phyloP scores from a whole-genome alignment of 2,113 vertebrate genomes.

The Pluvialis apricaria region DNA sequence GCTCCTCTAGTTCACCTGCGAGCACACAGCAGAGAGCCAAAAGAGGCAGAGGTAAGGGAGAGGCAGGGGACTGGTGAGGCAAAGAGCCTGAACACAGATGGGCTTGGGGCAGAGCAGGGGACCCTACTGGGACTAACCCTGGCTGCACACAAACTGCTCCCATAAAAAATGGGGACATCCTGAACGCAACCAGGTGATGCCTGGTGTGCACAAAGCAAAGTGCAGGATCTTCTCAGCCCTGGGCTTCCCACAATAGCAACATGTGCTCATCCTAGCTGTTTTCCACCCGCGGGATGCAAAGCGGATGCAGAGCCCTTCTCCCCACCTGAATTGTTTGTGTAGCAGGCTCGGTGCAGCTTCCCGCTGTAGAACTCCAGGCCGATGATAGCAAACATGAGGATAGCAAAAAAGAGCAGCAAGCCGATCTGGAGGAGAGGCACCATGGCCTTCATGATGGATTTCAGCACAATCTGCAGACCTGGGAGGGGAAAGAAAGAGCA shows the following conservation, averaged over 20 bases:
- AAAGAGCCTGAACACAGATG: accelerated
- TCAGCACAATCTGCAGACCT: conserved; percentile 97
- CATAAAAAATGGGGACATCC: not conserved
- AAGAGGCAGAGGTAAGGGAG: not conserved
- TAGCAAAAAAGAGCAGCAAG: conserved; percentile 95
- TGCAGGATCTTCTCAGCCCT: not conserved
- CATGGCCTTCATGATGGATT: conserved; percentile 99
- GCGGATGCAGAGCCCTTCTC: not conserved
- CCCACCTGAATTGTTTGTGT: conserved; percentile 79
- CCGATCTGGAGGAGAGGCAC: conserved; percentile 97
- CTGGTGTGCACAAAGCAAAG: not conserved
- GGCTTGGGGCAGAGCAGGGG: not conserved
- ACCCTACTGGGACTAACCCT: not conserved
- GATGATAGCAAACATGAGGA: conserved; percentile 99
- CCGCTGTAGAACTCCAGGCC: conserved; percentile 98
- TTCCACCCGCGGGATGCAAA: accelerated
- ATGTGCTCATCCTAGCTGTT: not conserved
- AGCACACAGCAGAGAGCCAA: not conserved
- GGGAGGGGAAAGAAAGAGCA: not conserved
- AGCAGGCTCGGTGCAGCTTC: conserved; percentile 89
- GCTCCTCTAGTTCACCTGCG: conserved; percentile 75
- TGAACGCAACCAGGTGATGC: accelerated
- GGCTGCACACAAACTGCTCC: not conserved
- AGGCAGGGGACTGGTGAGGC: not conserved
- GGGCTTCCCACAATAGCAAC: not conserved